These are phyloP conservation scores for Panagrolaimus sp. DNA, from an alignment of 1,140 invertebrate genomes.

Conservation along the genomic window DNA sequence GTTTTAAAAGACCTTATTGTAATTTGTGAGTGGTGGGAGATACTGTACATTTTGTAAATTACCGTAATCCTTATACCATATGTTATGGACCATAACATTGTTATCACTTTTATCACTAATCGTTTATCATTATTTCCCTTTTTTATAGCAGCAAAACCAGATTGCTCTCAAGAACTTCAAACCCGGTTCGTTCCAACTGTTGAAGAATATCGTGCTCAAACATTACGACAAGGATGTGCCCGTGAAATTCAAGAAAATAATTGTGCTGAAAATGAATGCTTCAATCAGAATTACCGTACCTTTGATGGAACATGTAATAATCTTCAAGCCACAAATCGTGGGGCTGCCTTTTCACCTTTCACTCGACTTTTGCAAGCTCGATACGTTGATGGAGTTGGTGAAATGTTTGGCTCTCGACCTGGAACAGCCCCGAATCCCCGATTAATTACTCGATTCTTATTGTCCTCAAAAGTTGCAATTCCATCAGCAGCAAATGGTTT, in stretches of 20 bases:
- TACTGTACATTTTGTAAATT: not conserved
- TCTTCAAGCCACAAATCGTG: conserved; percentile 34
- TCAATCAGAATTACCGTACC: conserved; percentile 37
- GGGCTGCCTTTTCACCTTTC: conserved; percentile 40
- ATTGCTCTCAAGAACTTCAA: conserved; percentile 15
- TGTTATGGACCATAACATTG: not conserved
- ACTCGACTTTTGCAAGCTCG: conserved; percentile 34
- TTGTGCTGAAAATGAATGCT: conserved; percentile 38
- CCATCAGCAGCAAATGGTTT: conserved; percentile 29
- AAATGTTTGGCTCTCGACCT: conserved; percentile 29
- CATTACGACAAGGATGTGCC: conserved; percentile 36
- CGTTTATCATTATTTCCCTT: not conserved
- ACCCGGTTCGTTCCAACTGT: conserved; percentile 36
- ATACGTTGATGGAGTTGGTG: conserved; percentile 41
- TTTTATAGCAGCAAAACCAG: not conserved
- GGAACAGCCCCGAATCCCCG: conserved; percentile 30
- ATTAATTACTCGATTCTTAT: conserved; percentile 31
- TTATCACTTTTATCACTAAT: conserved; percentile 16
- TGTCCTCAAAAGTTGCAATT: conserved; percentile 29
- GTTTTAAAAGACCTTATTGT: not conserved
- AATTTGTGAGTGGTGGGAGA: too few species aligned
- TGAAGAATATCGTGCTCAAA: conserved; percentile 31
- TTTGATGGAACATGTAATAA: conserved; percentile 48
- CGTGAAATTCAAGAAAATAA: conserved; percentile 38
- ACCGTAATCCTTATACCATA: not conserved